A percentile compares a stretch with the other conserved stretches of the same genome.
phyloP scores from a whole-genome alignment of 2,888 invertebrate species.

The Periphyllus acericola region DNA sequence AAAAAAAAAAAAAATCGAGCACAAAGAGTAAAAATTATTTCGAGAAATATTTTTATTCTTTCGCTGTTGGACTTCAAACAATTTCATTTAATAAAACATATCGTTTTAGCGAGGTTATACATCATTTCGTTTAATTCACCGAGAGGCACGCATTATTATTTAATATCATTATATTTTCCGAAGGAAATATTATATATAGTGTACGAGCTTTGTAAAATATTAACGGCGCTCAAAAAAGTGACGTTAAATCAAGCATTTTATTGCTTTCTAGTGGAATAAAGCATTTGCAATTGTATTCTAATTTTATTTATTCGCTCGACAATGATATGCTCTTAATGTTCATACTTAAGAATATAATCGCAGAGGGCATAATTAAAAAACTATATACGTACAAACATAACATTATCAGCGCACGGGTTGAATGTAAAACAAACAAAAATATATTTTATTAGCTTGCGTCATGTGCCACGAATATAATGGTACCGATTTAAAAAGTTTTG shows the following conservation, averaged over 20 bases:
- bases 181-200: no score
- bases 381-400: no score
- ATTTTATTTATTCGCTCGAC: no score
- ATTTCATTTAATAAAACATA: conserved; percentile 36
- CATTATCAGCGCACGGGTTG: no score
- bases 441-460: no score
- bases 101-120: background rate
- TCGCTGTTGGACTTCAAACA: background rate
- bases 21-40: conserved; percentile 17
- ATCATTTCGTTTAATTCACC: background rate
- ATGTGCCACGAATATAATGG: no score
- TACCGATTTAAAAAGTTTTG: background rate
- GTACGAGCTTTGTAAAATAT: background rate
- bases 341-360: no score
- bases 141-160: background rate
- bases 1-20: background rate
- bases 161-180: background rate
- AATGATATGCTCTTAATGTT: no score
- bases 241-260: background rate
- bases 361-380: no score
- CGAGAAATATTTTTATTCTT: background rate
- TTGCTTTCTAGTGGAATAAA: no score
- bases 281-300: no score
- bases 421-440: no score
- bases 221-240: background rate